These are phyloP conservation scores for Pygmarrhopalites habei DNA, from an alignment of 1,140 invertebrate genomes.

Conservation along the genomic window DNA sequence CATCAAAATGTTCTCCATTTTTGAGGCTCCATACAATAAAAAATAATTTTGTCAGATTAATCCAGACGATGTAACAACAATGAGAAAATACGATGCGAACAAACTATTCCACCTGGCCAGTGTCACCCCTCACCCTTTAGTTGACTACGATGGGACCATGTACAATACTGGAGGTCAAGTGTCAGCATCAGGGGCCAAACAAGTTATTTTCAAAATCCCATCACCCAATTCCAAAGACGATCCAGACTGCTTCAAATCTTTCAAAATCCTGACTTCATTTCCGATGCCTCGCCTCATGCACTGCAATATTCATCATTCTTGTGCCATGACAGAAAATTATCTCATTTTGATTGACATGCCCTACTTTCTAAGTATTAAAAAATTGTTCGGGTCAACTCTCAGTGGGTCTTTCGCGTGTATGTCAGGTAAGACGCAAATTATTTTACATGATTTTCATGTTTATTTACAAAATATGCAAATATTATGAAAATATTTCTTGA, in stretches of 20 bases:
- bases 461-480: too few relatives aligned
- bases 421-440: too few relatives aligned
- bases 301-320: background rate
- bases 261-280: background rate
- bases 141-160: background rate
- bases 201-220: background rate
- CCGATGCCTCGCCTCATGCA: background rate
- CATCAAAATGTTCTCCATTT: too few relatives aligned
- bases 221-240: background rate
- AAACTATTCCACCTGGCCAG: background rate
- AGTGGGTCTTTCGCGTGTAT: too few relatives aligned
- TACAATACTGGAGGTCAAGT: background rate
- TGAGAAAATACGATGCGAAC: background rate
- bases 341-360: background rate
- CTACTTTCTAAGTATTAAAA: background rate
- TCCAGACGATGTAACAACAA: background rate
- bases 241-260: background rate
- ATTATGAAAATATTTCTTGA: too few relatives aligned
- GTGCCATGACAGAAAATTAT: background rate
- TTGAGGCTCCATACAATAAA: too few relatives aligned
- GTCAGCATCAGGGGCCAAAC: background rate
- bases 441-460: too few relatives aligned
- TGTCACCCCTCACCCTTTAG: background rate
- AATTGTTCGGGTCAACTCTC: background rate
- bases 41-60: background rate